Evolutionary conservation across 2,113 vertebrate species (phyloP).

Genomic region (Marmota monax): DNA sequence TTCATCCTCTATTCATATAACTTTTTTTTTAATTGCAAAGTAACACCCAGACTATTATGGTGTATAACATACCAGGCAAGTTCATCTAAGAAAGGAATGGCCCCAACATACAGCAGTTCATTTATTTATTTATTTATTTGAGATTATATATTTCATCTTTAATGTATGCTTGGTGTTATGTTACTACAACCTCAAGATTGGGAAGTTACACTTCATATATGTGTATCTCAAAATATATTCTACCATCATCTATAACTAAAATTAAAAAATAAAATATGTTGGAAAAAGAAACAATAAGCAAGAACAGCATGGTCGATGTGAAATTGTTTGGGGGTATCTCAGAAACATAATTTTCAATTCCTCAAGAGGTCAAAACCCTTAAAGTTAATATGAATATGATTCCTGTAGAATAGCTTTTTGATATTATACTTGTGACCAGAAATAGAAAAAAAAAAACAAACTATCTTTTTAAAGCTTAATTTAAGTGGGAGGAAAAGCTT

Average conservation of each 20-base stretch:
- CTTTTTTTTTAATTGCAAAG: background rate
- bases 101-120: background rate
- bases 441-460: background rate
- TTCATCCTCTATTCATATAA: background rate
- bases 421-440: background rate
- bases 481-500: background rate
- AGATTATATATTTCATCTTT: conserved; percentile 31
- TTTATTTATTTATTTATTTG: background rate
- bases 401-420: background rate
- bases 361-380: background rate
- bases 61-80: background rate
- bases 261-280: no score
- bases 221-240: no score
- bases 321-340: background rate
- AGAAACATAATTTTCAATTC: background rate
- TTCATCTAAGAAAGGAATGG: conserved; percentile 5
- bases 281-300: no score
- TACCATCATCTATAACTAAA: no score
- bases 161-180: background rate
- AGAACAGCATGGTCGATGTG: background rate
- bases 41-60: background rate
- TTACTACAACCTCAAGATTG: background rate
- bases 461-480: background rate
- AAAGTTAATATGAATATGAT: background rate
- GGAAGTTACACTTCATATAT: no score